Conservation (phyloP, 2,113 vertebrate genomes). For the Aphyosemion australe region DNA sequence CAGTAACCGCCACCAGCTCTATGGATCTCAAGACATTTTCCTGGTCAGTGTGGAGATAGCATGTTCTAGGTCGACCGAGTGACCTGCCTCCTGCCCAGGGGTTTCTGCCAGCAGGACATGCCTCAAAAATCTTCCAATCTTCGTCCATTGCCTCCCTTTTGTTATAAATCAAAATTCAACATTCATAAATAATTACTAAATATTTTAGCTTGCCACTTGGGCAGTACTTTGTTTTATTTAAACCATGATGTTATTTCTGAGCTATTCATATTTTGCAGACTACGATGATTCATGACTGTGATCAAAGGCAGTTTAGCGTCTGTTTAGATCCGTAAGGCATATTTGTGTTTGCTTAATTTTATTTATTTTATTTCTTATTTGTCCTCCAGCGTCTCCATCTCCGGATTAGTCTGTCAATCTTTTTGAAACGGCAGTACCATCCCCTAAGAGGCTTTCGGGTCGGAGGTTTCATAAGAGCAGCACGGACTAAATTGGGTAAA, state of each 20-base stretch:
- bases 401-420: constrained; percentile 35
- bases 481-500: constrained; percentile 43
- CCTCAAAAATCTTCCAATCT: too few relatives aligned
- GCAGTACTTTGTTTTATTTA: constrained; percentile 18
- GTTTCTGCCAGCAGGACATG: too few relatives aligned
- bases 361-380: constrained; percentile 9
- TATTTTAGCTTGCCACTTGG: neutral
- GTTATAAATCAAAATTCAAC: too few relatives aligned
- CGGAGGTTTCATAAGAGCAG: constrained; percentile 31
- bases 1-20: too few relatives aligned
- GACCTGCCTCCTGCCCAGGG: too few relatives aligned
- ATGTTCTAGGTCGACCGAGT: too few relatives aligned
- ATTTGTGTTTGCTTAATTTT: neutral
- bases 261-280: constrained; percentile 38
- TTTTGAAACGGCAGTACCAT: constrained; percentile 28
- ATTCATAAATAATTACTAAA: too few relatives aligned
- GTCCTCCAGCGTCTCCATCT: constrained; percentile 16
- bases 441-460: constrained; percentile 4
- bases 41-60: too few relatives aligned
- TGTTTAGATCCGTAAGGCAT: constrained; percentile 28
- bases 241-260: constrained; percentile 12
- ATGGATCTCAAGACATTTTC: too few relatives aligned
- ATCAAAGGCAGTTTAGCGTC: constrained; percentile 24
- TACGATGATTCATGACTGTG: constrained; percentile 31
- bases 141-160: too few relatives aligned